These are phyloP conservation scores for Folsomia manolachei DNA, from an alignment of 2,888 invertebrate species.

Conservation along the genomic window DNA sequence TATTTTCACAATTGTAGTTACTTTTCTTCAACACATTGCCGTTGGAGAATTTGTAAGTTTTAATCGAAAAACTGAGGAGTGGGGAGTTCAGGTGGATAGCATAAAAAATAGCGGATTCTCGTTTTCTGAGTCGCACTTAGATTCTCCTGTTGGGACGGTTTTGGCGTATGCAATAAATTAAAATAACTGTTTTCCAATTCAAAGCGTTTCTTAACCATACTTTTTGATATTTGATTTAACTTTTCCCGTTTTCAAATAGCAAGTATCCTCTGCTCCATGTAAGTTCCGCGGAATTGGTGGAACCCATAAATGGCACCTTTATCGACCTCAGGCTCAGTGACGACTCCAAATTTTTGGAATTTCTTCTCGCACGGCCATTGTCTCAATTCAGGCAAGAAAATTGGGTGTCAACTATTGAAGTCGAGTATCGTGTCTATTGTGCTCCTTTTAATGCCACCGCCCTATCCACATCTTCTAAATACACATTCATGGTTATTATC, in stretches of 20 bases:
- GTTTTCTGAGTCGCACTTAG: not conserved
- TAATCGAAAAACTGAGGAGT: not conserved
- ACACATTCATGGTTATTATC: constrained; percentile 33
- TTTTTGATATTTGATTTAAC: not conserved
- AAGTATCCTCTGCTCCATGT: not conserved
- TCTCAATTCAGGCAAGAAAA: constrained; percentile 14
- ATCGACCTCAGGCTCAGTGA: not conserved
- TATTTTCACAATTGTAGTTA: too few species aligned
- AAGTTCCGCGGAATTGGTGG: not conserved
- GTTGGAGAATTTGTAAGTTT: too few species aligned
- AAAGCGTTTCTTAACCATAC: not conserved
- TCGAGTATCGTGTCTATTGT: constrained; percentile 22
- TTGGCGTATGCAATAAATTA: constrained; percentile 5
- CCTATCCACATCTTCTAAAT: not conserved
- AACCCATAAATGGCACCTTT: not conserved
- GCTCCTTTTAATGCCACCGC: not conserved
- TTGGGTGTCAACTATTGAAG: constrained; percentile 31
- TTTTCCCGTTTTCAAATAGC: too few species aligned
- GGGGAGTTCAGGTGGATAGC: not conserved
- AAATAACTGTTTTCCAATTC: not conserved
- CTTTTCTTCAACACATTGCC: too few species aligned
- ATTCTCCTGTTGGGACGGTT: not conserved
- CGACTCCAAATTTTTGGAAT: constrained; percentile 8
- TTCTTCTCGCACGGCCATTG: constrained; percentile 20
- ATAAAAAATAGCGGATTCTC: not conserved